These are phyloP conservation scores for Etia nguti DNA, from an alignment of 2,113 vertebrate genomes.

Conservation along the genomic window DNA sequence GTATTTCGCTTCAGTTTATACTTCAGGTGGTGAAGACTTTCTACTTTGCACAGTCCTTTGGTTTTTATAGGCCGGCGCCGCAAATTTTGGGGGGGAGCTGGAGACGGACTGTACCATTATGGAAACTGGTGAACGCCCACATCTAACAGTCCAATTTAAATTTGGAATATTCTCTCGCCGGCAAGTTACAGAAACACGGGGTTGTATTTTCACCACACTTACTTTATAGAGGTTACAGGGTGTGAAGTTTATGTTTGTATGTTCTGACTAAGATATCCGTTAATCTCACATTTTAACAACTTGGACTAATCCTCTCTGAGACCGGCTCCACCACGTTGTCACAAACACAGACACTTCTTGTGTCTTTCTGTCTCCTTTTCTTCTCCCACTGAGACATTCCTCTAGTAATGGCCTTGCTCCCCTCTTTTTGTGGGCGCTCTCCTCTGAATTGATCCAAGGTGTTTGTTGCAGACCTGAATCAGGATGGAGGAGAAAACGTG, in stretches of 20 bases:
- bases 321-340: constrained; percentile 58
- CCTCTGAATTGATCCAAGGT: not conserved
- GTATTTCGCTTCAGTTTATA: not conserved
- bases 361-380: not conserved
- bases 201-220: not conserved
- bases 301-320: constrained; percentile 56
- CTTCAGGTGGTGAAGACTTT: not conserved
- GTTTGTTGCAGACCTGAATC: not conserved
- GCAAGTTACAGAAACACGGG: not conserved
- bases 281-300: not conserved
- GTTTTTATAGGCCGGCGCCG: constrained; percentile 54
- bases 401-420: constrained; percentile 14
- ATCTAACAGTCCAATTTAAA: not conserved
- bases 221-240: accelerated
- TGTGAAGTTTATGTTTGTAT: not conserved
- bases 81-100: constrained; percentile 22
- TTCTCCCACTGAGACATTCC: not conserved
- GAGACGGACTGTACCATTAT: constrained; percentile 69
- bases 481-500: not conserved
- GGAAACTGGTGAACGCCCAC: constrained; percentile 1
- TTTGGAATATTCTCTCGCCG: not conserved
- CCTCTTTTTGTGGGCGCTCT: not conserved
- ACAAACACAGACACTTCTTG: constrained; percentile 13
- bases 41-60: not conserved
- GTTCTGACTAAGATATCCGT: not conserved